A percentile compares a stretch with the other conserved stretches of the same genome.
These are phyloP conservation scores for Leptinotarsa undecemlineata DNA, from an alignment of 1,140 invertebrate genomes.

Conservation along the genomic window DNA sequence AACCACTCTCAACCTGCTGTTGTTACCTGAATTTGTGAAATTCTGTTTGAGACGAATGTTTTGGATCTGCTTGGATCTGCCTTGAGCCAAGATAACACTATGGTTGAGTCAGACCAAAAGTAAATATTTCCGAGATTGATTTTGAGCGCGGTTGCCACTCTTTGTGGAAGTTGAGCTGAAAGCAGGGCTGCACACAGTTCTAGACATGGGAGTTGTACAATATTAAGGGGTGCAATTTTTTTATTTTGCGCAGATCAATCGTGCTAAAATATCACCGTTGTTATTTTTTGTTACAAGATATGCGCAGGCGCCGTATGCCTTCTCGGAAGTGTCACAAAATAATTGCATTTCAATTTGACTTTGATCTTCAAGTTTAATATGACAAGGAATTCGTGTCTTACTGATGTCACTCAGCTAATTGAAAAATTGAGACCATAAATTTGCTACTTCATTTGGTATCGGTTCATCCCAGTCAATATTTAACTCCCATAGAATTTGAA, in stretches of 20 bases:
- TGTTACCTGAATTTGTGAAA: constrained; percentile 49
- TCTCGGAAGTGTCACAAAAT: constrained; percentile 50
- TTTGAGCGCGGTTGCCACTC: constrained; percentile 24
- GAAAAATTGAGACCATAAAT: constrained; percentile 25
- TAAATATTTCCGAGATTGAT: constrained; percentile 23
- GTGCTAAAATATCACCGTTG: constrained; percentile 12
- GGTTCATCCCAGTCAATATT: constrained; percentile 33
- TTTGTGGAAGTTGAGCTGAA: constrained; percentile 32
- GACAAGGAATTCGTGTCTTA: constrained; percentile 7
- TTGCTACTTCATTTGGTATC: constrained; percentile 17
- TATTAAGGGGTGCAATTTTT: constrained; percentile 48
- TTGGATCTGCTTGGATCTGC: constrained; percentile 41
- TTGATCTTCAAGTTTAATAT: constrained; percentile 6
- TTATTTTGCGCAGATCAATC: constrained; percentile 46
- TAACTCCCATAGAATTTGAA: constrained; percentile 55
- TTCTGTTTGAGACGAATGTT: constrained; percentile 51
- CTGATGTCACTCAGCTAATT: constrained; percentile 16
- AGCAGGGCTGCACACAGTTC: constrained; percentile 41
- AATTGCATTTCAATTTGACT: constrained; percentile 36
- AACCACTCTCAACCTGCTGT: constrained; percentile 45
- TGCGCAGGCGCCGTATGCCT: constrained; percentile 47
- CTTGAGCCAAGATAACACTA: constrained; percentile 49
- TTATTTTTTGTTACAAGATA: constrained; percentile 42
- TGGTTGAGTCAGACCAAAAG: constrained; percentile 56
- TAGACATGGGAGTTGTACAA: constrained; percentile 43